Conservation (phyloP, 2,797 vertebrate species). For the Crenuchus spilurus region DNA sequence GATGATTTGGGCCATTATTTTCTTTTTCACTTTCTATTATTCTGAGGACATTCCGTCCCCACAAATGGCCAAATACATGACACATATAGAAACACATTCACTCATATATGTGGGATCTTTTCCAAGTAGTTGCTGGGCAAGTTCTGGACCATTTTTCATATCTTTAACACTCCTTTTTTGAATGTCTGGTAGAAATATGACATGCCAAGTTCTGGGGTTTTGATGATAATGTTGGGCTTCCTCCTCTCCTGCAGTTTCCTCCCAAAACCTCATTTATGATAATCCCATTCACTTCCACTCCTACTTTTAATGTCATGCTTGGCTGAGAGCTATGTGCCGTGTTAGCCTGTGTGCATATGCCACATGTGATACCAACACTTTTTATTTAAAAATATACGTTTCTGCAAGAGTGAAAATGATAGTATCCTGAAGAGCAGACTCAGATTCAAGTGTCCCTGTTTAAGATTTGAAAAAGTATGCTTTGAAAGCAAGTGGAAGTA, state of each 20-base stretch:
- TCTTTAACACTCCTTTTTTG: conserved; percentile 32
- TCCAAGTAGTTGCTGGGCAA: background rate
- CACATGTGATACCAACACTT: conserved; percentile 38
- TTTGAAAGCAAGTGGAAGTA: background rate
- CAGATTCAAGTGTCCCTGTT: background rate
- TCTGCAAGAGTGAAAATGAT: background rate
- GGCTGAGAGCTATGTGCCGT: conserved; percentile 47
- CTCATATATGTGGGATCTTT: background rate
- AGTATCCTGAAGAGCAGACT: background rate
- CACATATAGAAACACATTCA: background rate
- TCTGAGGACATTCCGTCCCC: background rate
- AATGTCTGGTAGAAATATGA: conserved; percentile 27
- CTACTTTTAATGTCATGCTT: conserved; percentile 52
- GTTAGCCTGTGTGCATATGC: conserved; percentile 35
- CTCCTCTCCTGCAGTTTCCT: conserved; percentile 58
- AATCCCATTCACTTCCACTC: conserved; percentile 57
- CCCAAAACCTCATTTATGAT: conserved; percentile 62
- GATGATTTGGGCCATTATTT: too few species aligned
- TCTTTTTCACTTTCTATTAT: too few species aligned
- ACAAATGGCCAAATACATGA: background rate
- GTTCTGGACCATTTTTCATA: background rate
- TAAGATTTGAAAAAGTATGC: background rate
- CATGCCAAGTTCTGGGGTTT: conserved; percentile 57
- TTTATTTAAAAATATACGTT: background rate
- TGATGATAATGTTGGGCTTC: conserved; percentile 60